phyloP scores from a whole-genome alignment of 2,797 vertebrate genomes.

The Rhynchonycteris naso region DNA sequence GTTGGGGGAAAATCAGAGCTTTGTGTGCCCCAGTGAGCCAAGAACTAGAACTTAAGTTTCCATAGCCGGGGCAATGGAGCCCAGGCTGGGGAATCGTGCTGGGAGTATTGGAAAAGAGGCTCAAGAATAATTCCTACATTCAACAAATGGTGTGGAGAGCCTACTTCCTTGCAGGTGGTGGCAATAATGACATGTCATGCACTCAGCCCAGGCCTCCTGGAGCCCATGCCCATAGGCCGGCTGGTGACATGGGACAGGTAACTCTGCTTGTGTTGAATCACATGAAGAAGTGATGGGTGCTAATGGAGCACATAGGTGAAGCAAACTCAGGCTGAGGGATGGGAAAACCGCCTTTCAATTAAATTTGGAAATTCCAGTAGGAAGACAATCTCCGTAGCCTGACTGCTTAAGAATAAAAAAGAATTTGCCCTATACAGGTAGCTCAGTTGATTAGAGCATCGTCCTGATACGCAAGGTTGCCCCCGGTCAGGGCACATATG shows the following conservation, averaged over 20 bases:
- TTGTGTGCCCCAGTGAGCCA: neutral
- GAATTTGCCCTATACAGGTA: neutral
- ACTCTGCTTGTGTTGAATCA: neutral
- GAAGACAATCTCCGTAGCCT: slow-evolving; percentile 10
- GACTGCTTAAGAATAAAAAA: slow-evolving; percentile 37
- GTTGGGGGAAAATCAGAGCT: neutral
- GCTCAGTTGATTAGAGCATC: too few species aligned
- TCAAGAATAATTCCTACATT: neutral
- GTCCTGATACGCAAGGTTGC: too few species aligned
- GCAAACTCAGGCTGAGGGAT: neutral
- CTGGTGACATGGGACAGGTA: accelerated
- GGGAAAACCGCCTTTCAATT: slow-evolving; percentile 40
- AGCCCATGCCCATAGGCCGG: neutral
- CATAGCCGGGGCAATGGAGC: too few species aligned
- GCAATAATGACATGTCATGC: neutral
- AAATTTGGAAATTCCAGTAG: slow-evolving; percentile 54
- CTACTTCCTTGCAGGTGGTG: neutral
- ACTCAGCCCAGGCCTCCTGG: neutral
- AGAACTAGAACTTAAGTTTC: neutral
- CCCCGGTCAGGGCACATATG: too few species aligned
- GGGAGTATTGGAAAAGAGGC: neutral
- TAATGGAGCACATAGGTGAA: neutral
- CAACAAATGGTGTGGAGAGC: neutral
- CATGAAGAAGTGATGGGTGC: neutral
- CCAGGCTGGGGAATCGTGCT: neutral